Percentiles rank a stretch among this genome's conserved stretches.
phyloP scores from a whole-genome alignment of 2,797 vertebrate genomes.

The Tangara arthus region DNA sequence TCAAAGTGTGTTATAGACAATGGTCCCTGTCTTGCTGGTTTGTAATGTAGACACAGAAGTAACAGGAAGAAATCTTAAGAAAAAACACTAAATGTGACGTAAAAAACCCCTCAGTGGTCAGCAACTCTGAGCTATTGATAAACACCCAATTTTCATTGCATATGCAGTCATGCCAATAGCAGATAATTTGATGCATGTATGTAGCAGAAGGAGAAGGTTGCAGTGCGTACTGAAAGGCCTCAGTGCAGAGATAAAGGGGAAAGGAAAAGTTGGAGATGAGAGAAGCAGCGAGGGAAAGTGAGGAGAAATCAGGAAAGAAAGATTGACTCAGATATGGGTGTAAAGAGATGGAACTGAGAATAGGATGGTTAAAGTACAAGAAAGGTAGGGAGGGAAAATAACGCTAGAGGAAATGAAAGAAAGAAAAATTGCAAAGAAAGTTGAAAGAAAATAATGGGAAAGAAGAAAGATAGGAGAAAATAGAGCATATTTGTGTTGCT shows the following conservation, averaged over 20 bases:
- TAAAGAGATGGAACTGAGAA: neutral
- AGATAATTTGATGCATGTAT: neutral
- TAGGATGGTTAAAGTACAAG: neutral
- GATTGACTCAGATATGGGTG: neutral
- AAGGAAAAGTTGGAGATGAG: neutral
- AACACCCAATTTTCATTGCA: neutral
- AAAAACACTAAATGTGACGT: neutral
- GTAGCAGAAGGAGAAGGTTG: neutral
- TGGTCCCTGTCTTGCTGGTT: neutral
- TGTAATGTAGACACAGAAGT: neutral
- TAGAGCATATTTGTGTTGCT: neutral
- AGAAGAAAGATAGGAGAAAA: conserved; percentile 1
- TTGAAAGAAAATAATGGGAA: neutral
- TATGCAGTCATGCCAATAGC: neutral
- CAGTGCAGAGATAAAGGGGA: neutral
- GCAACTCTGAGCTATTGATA: neutral
- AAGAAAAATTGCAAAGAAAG: conserved; percentile 1
- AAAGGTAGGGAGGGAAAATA: neutral
- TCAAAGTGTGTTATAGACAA: neutral
- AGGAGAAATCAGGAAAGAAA: neutral
- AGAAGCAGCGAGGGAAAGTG: neutral
- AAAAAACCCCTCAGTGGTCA: neutral
- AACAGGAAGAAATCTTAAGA: neutral
- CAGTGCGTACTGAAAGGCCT: neutral
- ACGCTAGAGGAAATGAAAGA: neutral